Evolutionary conservation across 1,140 invertebrate genomes (phyloP), one percentile per base, ranked within the genome.

Genomic region (Drosophila lacteicornis): DNA sequence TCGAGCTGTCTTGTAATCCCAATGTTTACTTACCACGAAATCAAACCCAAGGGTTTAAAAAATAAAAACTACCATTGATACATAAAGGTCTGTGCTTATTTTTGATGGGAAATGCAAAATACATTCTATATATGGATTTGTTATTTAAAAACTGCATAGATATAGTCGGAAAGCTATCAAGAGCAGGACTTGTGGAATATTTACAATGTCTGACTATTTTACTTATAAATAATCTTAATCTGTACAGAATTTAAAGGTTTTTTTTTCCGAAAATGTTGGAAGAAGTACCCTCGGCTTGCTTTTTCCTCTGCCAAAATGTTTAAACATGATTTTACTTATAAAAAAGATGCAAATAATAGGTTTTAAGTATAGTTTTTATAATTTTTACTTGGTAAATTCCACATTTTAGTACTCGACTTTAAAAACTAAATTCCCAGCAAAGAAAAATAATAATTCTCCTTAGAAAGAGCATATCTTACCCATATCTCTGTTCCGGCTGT

Each of bases 11-110:
- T 22, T 22, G 19, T 22, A 22, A 22, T 22, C 19, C 19, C 19
- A 22, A 80, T 80, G 46, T 38, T 67, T 83, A 83, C 65, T 80
- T 63, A 88, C 73, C 75, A 55, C 46, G 46, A 36, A 47, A 85
- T 40, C 53, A 36, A 56, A 83, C 59, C 59, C 77, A 75, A 62
- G 75, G 84, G 80, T 83, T 88, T 71, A 68, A 87, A 55, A 87
- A 77, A 78, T 60, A 69, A 58, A 77, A 42, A 30, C 63, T 53
- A 53, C 59, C 53, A 69, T 49, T 25, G 42, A 57, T 46, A 65
- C 5, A 4, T 36, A 27, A 27, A 0, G 9, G 0, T 1, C 2
- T 17, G 2, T 58, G 40, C 1, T 2, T 45, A 6, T 7, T n/a
- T 53, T 53, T 2, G 4, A 5, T 22, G n/a, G 45, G n/a, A 13